Evolutionary conservation across 1,140 invertebrate species (phyloP), one percentile per base, ranked within the genome.

Genomic region (Camponotus floridanus): DNA sequence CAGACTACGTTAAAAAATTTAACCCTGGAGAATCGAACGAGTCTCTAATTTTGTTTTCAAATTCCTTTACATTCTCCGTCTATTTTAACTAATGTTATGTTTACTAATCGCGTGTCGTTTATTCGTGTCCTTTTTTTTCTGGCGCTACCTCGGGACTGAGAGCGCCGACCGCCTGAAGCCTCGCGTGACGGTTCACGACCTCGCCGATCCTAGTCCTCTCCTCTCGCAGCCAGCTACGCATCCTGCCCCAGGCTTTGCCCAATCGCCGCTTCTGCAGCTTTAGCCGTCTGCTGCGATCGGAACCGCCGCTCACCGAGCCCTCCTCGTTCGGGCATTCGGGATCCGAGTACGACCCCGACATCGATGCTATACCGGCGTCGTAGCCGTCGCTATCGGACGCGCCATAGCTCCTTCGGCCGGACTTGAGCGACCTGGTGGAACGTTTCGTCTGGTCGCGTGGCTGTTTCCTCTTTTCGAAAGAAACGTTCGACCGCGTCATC

Each of bases 171-270:
- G 94, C 93, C 62, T 95, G 95, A 21, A 96, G 87, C 3, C 92
- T 93, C 3, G 95, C 95, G 87, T 96, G 95, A 31, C 94, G 94
- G 4, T 94, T 92, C 11, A 96, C 94, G 0, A 95, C 95, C 64
- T 96, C 95, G 87, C 94, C 95, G 31, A 96, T 81, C 55, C 91
- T 95, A 1, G 89, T 91, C 18, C 93, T 93, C 86, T 96, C 96
- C 65, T 96, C 96, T 39, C 94, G 94, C 74, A 96, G 73, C 96
- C 96, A 96, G 74, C 92, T 93, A 68, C 95, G 95, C 92, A 96
- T 95, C 67, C 93, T 95, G 11, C 93, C 92, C 95, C 95, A 96
- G 26, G 95, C 95, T 42, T 95, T 95, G 8, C 94, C 93, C 0
- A 96, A 70, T 26, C 95, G 95, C 59, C 94, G 94, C 86, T 94